Conservation (phyloP, 2,888 invertebrate genomes). For the Dynastes grantii region DNA sequence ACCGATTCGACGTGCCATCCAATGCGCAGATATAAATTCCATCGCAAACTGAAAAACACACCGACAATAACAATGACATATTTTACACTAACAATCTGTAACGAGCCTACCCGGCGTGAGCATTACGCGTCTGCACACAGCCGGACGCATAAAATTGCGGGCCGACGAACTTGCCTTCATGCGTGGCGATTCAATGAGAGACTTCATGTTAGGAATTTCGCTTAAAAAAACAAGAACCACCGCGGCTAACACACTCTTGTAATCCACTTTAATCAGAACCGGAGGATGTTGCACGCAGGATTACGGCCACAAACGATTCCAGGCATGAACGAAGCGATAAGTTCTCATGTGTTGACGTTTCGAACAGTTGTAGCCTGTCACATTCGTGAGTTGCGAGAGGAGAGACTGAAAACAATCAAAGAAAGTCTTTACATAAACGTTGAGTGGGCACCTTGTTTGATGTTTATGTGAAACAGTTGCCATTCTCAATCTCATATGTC, state of each 20-base stretch:
- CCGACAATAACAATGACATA: slow-evolving; percentile 42
- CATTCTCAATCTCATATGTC: too few relatives aligned
- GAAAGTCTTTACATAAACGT: not conserved
- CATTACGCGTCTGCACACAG: not conserved
- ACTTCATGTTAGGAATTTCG: not conserved
- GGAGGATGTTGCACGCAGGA: too few relatives aligned
- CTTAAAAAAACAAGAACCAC: not conserved
- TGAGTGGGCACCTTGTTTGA: not conserved
- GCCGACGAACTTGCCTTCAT: slow-evolving; percentile 4
- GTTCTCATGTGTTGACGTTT: not conserved
- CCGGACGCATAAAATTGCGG: slow-evolving; percentile 9
- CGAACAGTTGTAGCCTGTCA: slow-evolving; percentile 3
- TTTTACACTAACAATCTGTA: slow-evolving; percentile 47
- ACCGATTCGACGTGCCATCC: slow-evolving; percentile 1
- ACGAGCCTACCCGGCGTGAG: slow-evolving; percentile 25
- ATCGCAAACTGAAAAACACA: slow-evolving; percentile 24
- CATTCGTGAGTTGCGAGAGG: not conserved
- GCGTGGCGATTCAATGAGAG: slow-evolving; percentile 1
- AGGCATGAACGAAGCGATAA: not conserved
- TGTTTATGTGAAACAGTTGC: too few relatives aligned
- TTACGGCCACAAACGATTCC: too few relatives aligned
- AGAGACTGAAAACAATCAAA: too few relatives aligned
- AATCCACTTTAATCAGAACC: too few relatives aligned
- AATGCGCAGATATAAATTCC: slow-evolving; percentile 19
- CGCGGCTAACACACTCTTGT: not conserved